Evolutionary conservation across 1,140 invertebrate species (phyloP), one percentile per base, ranked within the genome.

Genomic region (Drosophila elegans): DNA sequence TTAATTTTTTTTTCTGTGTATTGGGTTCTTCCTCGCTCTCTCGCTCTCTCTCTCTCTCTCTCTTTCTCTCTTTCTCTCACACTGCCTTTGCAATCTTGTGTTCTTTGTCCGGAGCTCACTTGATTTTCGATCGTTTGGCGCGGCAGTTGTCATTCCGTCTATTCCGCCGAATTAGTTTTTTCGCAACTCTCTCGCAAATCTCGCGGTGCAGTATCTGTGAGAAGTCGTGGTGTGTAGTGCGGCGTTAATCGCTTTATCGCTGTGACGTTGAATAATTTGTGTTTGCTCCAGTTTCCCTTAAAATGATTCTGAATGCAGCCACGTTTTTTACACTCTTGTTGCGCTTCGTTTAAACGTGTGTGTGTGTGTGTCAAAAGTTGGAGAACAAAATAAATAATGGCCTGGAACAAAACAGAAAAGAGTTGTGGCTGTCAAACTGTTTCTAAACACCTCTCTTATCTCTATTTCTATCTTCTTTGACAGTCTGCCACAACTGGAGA

Each of bases 261-360:
- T 67, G 60, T 88, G 78, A 82, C 57, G 74, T 73, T 82, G 62
- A 56, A 41, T 69, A 77, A 74, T 78, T 81, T 86, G 63, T 85
- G 52, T 86, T 86, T 86, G 83, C 64, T 88, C 83, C 54, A 85
- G 69, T 74, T 86, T 49, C 36, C 25, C 32, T 68, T 16, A 29
- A 64, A 64, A 42, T 54, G 29, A 46, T 12, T 68, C 48, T 56
- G 32, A 69, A 39, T 75, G 49, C 49, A 81, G 66, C 27, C 49
- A 69, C 71, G 56, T 55, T 75, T 72, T 74, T 39, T 44, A 38
- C 39, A 27, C 36, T 56, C 68, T 45, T 78, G 45, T 64, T 60
- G 72, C 57, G 42, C 16, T 38, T 34, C 54, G 44, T 74, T 55
- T 49, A 52, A 29, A 2, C 36, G 21, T 48, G 10, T 44, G 39